Percentiles rank a stretch among this genome's conserved stretches.
Conservation (phyloP, 2,888 invertebrate genomes). For the Idaea dimidiata region DNA sequence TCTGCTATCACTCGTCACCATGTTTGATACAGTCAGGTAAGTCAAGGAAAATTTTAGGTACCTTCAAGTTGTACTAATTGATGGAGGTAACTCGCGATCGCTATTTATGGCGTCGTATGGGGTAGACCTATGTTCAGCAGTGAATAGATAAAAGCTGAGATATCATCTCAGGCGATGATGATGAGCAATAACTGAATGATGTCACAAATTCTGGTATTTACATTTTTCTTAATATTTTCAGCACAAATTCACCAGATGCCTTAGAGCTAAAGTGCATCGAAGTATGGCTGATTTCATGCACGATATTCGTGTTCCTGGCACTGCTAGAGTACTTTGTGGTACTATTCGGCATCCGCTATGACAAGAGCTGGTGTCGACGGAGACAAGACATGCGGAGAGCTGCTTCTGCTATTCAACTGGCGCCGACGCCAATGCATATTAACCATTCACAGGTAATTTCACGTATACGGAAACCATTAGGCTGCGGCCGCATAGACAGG, state of each 20-base stretch:
- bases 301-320: conserved; percentile 83
- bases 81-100: too few species aligned
- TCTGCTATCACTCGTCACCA: conserved; percentile 82
- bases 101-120: too few species aligned
- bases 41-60: background rate
- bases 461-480: background rate
- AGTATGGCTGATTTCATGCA: conserved; percentile 84
- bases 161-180: too few species aligned
- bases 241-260: conserved; percentile 84
- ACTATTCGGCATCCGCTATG: conserved; percentile 83
- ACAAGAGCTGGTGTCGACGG: conserved; percentile 82
- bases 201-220: background rate
- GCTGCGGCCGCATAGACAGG: too few species aligned
- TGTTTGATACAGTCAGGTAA: conserved; percentile 84
- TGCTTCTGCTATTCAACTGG: conserved; percentile 69
- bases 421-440: conserved; percentile 64
- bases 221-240: conserved; percentile 39
- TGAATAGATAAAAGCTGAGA: too few species aligned
- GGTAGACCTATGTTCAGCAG: too few species aligned
- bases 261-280: conserved; percentile 83
- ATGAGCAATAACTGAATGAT: conserved; percentile 3
- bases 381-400: conserved; percentile 65
- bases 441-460: conserved; percentile 68
- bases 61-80: background rate
- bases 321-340: conserved; percentile 84